Conservation (phyloP, 2,797 vertebrate species). For the Onychomys torridus region DNA sequence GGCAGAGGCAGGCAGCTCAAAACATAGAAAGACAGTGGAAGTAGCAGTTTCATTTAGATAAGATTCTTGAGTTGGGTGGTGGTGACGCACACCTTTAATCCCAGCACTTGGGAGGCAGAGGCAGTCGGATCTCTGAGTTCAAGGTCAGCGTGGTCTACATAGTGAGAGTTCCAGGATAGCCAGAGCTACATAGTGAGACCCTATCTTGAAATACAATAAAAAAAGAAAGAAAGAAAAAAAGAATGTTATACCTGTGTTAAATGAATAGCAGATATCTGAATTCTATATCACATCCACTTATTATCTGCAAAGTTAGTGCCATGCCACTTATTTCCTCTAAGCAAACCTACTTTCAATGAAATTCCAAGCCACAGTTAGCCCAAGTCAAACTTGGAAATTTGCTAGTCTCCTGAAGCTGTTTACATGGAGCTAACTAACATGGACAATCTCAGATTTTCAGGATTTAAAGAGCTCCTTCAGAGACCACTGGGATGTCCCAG, state of each 20-base stretch:
- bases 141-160: background rate
- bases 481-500: background rate
- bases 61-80: no score
- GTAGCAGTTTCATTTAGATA: no score
- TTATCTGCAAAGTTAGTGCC: background rate
- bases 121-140: background rate
- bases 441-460: background rate
- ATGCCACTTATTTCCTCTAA: background rate
- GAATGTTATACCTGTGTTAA: background rate
- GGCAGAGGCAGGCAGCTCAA: background rate
- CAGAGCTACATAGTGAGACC: background rate
- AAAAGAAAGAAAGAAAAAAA: background rate
- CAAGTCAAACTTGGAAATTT: background rate
- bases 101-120: background rate
- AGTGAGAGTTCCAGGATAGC: no score
- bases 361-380: conserved; percentile 18
- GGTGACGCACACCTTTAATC: background rate
- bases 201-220: background rate
- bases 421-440: background rate
- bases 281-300: background rate
- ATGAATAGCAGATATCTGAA: background rate
- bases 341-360: background rate
- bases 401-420: background rate
- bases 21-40: no score
- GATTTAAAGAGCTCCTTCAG: background rate